phyloP scores from a whole-genome alignment of 2,888 invertebrate genomes.

The Ophion slaviceki region DNA sequence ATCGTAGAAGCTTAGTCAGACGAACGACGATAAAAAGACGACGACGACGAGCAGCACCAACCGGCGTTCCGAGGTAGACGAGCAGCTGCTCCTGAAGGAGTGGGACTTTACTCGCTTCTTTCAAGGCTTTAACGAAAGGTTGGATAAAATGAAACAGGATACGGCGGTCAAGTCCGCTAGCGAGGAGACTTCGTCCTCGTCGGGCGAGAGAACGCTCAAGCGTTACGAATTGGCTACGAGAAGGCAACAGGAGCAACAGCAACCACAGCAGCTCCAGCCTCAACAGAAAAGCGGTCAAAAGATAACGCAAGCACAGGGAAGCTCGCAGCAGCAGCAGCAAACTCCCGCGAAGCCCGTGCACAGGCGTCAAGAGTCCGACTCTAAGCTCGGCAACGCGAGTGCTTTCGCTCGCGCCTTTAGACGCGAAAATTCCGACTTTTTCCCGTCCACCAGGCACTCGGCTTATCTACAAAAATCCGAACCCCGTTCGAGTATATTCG shows the following conservation, averaged over 20 bases:
- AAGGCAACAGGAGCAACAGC: slow-evolving; percentile 72
- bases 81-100: slow-evolving; percentile 92
- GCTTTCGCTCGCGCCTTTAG: slow-evolving; percentile 91
- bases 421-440: slow-evolving; percentile 93
- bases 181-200: slow-evolving; percentile 76
- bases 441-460: slow-evolving; percentile 91
- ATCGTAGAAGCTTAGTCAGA: slow-evolving; percentile 80
- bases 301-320: slow-evolving; percentile 68
- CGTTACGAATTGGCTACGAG: slow-evolving; percentile 74
- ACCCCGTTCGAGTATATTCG: slow-evolving; percentile 83
- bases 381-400: slow-evolving; percentile 86
- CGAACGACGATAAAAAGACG: slow-evolving; percentile 79
- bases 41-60: slow-evolving; percentile 68
- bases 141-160: slow-evolving; percentile 84
- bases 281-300: slow-evolving; percentile 71
- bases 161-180: slow-evolving; percentile 72
- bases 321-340: slow-evolving; percentile 76
- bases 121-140: slow-evolving; percentile 84
- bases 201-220: slow-evolving; percentile 76
- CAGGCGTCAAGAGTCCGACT: slow-evolving; percentile 90
- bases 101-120: slow-evolving; percentile 96
- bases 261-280: slow-evolving; percentile 71
- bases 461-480: slow-evolving; percentile 88
- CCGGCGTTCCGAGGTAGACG: slow-evolving; percentile 87
- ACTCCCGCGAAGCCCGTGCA: slow-evolving; percentile 84